Conservation (phyloP, 2,113 vertebrate species). For the Tenrec ecaudatus region DNA sequence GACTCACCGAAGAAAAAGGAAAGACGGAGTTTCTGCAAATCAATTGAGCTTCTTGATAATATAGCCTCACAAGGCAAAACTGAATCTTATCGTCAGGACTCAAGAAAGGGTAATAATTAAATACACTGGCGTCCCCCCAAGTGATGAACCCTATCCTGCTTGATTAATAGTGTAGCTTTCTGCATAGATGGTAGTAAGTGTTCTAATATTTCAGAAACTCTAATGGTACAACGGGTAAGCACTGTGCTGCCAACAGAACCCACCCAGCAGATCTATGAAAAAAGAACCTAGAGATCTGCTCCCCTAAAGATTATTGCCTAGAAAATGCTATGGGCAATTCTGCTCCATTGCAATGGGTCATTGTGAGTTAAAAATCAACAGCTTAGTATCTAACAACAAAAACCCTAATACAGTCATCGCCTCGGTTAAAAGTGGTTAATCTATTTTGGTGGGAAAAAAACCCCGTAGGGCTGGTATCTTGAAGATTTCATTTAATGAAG, state of each 20-base stretch:
- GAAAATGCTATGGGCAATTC: neutral
- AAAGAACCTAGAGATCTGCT: neutral
- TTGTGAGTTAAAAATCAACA: neutral
- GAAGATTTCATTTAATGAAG: neutral
- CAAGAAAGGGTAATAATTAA: neutral
- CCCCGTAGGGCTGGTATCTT: neutral
- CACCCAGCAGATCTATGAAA: too few relatives aligned
- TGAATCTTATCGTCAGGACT: neutral
- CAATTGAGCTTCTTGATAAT: neutral
- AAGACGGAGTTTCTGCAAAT: neutral
- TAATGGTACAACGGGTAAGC: neutral
- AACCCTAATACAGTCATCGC: neutral
- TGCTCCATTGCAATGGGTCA: neutral
- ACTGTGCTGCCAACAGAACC: neutral
- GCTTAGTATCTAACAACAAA: neutral
- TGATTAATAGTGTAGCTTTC: neutral
- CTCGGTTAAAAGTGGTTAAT: neutral
- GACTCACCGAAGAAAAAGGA: neutral
- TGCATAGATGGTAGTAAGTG: neutral
- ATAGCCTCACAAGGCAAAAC: neutral
- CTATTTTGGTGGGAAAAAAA: too few relatives aligned
- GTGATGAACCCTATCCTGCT: neutral
- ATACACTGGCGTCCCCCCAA: too few relatives aligned
- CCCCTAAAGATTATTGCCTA: neutral
- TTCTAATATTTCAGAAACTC: neutral